Evolutionary conservation across 2,888 invertebrate genomes (phyloP).

Genomic region (Reticulitermes lucifugus): DNA sequence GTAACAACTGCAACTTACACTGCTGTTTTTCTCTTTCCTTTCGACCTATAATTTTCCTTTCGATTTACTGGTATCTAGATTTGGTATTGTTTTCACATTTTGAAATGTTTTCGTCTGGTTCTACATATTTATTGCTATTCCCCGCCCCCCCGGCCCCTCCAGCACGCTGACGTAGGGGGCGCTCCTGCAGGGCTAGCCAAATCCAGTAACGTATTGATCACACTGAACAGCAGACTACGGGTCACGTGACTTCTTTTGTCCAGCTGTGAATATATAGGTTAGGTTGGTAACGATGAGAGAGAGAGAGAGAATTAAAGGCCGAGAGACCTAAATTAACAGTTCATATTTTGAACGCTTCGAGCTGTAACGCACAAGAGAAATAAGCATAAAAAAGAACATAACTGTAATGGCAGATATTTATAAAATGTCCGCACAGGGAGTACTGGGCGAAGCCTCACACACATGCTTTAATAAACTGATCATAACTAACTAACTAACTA

Average conservation of each 20-base stretch:
- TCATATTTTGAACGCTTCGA: not conserved
- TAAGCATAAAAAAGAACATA: not conserved
- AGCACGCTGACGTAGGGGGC: not conserved
- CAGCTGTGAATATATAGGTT: constrained; percentile 41
- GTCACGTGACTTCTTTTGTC: constrained; percentile 50
- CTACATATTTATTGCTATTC: not conserved
- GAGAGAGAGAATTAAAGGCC: constrained; percentile 45
- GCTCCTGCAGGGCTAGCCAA: constrained; percentile 9
- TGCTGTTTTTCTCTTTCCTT: no score
- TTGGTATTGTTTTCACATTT: no score
- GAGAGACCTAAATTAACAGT: constrained; percentile 47
- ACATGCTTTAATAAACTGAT: not conserved
- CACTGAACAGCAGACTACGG: constrained; percentile 38
- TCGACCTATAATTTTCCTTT: no score
- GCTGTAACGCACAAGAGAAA: not conserved
- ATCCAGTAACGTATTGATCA: constrained; percentile 48
- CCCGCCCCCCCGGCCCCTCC: constrained; percentile 6
- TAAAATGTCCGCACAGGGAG: not conserved
- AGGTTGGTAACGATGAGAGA: constrained; percentile 19
- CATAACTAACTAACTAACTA: not conserved
- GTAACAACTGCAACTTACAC: no score
- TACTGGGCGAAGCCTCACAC: not conserved
- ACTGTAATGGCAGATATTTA: not conserved
- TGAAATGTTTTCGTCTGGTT: no score
- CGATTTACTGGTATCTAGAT: no score